These are phyloP conservation scores for Heliconius charithonia DNA, from an alignment of 2,888 invertebrate genomes.

Conservation along the genomic window DNA sequence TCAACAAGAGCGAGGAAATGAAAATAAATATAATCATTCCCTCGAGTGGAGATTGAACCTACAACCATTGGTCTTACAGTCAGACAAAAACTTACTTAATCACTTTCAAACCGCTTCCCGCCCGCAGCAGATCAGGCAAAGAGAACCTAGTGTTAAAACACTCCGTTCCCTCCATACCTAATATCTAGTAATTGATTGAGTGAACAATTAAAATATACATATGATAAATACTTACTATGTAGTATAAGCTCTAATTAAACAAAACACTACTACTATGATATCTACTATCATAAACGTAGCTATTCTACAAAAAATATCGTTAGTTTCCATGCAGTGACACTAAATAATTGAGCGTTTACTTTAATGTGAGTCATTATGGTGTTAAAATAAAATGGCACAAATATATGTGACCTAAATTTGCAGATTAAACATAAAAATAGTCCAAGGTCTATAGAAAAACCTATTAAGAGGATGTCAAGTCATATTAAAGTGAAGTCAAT, in stretches of 20 bases:
- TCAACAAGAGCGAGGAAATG: no score
- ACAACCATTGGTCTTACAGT: no score
- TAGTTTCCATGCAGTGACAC: not conserved
- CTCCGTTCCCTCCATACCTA: no score
- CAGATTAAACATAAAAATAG: conserved; percentile 28
- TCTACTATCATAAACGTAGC: not conserved
- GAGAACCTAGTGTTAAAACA: no score
- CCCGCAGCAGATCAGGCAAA: no score
- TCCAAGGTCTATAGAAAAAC: conserved; percentile 46
- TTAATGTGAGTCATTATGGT: conserved; percentile 16
- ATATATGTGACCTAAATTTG: conserved; percentile 38
- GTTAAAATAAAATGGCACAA: conserved; percentile 30
- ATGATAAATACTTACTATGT: no score
- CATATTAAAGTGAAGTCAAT: conserved; percentile 60
- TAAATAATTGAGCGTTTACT: conserved; percentile 25
- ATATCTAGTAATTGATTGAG: no score
- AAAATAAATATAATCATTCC: no score
- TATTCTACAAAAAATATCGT: conserved; percentile 24
- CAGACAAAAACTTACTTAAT: no score
- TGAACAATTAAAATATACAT: no score
- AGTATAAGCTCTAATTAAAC: not conserved
- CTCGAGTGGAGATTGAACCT: no score
- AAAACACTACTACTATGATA: not conserved
- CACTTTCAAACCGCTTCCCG: no score
- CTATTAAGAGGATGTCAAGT: conserved; percentile 50